These are phyloP conservation scores for Drosophila bipectinata DNA, from an alignment of 1,140 invertebrate species.

Conservation along the genomic window DNA sequence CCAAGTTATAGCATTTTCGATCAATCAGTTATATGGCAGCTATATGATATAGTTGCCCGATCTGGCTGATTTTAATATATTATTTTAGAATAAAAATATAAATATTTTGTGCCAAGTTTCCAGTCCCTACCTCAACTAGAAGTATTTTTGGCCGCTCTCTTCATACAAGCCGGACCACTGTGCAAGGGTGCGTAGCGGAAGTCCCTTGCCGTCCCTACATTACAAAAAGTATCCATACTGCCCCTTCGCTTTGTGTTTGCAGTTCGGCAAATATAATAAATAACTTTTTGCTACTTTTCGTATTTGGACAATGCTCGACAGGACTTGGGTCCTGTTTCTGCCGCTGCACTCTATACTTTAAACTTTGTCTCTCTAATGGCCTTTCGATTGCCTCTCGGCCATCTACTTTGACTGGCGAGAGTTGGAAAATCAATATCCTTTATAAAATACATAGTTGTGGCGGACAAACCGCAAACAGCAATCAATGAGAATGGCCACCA, in stretches of 20 bases:
- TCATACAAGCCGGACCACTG: too few species aligned
- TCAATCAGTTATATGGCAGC: too few species aligned
- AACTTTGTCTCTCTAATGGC: constrained; percentile 72
- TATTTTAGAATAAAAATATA: too few species aligned
- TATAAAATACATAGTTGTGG: constrained; percentile 8
- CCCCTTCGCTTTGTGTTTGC: constrained; percentile 44
- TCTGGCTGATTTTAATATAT: too few species aligned
- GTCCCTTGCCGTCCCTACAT: constrained; percentile 4
- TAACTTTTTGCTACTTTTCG: constrained; percentile 76
- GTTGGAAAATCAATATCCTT: constrained; percentile 54
- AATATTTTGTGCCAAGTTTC: too few species aligned
- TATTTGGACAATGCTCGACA: constrained; percentile 66
- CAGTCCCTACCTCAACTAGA: too few species aligned
- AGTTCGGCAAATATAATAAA: constrained; percentile 77
- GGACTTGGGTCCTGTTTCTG: constrained; percentile 24
- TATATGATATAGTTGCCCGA: too few species aligned
- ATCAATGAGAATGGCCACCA: constrained; percentile 64
- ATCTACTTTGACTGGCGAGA: constrained; percentile 13
- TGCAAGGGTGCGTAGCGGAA: constrained; percentile 64
- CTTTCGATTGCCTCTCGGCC: constrained; percentile 60
- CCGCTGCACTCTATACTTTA: constrained; percentile 68
- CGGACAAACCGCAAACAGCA: constrained; percentile 48
- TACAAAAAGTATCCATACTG: neutral
- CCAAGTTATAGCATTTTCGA: too few species aligned
- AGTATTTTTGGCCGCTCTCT: too few species aligned